phyloP scores from a whole-genome alignment of 2,888 invertebrate species.

The Silvanus unidentatus region DNA sequence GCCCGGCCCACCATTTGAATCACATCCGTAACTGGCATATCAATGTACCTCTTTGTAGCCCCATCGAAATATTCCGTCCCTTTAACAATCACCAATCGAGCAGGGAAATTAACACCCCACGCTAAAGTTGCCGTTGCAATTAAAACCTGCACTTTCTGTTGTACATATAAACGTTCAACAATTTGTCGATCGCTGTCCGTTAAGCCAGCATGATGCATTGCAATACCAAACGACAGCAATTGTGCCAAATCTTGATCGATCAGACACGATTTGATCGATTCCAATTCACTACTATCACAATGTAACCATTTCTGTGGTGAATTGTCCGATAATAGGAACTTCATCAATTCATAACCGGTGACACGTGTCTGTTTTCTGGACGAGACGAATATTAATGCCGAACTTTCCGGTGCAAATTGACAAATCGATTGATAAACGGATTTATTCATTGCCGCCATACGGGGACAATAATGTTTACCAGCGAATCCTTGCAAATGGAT shows the following conservation, averaged over 20 bases:
- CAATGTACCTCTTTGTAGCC: conserved; percentile 92
- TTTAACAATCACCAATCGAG: conserved; percentile 96
- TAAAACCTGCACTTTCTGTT: conserved; percentile 92
- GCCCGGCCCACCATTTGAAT: conserved; percentile 99
- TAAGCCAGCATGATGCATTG: conserved; percentile 96
- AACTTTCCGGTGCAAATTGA: conserved; percentile 86
- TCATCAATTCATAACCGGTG: conserved; percentile 91
- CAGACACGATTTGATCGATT: conserved; percentile 62
- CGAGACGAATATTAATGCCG: conserved; percentile 91
- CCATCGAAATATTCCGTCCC: conserved; percentile 96
- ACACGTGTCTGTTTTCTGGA: conserved; percentile 93
- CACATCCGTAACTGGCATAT: conserved; percentile 99
- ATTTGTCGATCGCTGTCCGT: conserved; percentile 86
- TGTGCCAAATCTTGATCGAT: conserved; percentile 88
- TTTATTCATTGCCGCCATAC: conserved; percentile 99
- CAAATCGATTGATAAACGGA: conserved; percentile 94
- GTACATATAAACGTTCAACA: conserved; percentile 90
- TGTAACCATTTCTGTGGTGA: conserved; percentile 94
- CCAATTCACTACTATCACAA: conserved; percentile 80
- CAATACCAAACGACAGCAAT: conserved; percentile 94
- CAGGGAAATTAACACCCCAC: conserved; percentile 99
- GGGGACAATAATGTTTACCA: conserved; percentile 96
- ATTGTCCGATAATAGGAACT: conserved; percentile 82
- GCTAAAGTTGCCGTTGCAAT: conserved; percentile 96
- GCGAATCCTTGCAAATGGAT: conserved; percentile 84